Conservation (phyloP, 2,113 vertebrate genomes). For the Pedionomus torquatus region DNA sequence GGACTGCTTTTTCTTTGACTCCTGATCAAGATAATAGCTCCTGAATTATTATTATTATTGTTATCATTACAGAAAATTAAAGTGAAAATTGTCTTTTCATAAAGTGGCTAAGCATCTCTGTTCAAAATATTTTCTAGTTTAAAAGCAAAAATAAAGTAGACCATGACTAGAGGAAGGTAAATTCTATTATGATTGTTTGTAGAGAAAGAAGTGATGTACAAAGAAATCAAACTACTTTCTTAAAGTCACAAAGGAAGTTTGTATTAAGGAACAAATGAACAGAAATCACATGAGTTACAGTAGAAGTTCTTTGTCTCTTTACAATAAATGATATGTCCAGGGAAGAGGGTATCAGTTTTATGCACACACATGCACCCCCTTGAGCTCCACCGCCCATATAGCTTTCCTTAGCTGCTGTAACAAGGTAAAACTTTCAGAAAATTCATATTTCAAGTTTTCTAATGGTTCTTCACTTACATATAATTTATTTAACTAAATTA, state of each 20-base stretch:
- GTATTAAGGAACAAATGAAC: neutral
- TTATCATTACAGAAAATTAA: neutral
- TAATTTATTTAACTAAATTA: neutral
- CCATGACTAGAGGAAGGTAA: neutral
- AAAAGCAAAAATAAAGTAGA: neutral
- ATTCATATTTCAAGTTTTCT: neutral
- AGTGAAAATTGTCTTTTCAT: neutral
- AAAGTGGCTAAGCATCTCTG: neutral
- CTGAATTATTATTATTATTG: neutral
- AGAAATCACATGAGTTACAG: neutral
- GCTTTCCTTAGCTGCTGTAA: neutral
- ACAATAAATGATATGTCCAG: neutral
- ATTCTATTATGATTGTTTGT: neutral
- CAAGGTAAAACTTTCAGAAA: neutral
- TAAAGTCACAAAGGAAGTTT: neutral
- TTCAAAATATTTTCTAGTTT: neutral
- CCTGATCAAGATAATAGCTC: neutral
- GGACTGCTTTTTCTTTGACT: neutral
- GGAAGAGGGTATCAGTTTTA: neutral
- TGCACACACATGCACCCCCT: neutral
- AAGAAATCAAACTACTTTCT: neutral
- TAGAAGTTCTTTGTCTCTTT: neutral
- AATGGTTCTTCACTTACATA: neutral
- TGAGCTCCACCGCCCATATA: neutral
- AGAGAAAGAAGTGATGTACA: neutral